Evolutionary conservation across 2,797 vertebrate genomes (phyloP).

Genomic region (Pseudotriccus pelzelni): DNA sequence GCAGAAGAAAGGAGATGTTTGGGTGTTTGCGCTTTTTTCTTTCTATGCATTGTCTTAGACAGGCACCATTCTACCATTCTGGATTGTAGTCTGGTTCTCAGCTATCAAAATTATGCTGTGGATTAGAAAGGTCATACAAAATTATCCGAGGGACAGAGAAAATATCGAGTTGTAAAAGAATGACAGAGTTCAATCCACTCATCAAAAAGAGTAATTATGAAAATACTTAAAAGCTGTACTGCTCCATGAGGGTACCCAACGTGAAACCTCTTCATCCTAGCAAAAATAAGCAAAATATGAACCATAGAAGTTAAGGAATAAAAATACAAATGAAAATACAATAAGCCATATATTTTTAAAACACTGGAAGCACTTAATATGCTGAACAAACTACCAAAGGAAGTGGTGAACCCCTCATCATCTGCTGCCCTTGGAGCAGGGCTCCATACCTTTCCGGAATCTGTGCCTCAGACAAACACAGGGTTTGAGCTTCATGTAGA

Average conservation of each 20-base stretch:
- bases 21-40: background rate
- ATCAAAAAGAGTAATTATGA: background rate
- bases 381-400: conserved; percentile 8
- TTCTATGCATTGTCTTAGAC: background rate
- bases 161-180: background rate
- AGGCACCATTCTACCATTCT: background rate
- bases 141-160: background rate
- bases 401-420: background rate
- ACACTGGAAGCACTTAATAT: background rate
- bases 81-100: background rate
- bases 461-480: background rate
- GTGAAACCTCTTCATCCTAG: background rate
- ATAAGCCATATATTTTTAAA: background rate
- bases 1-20: background rate
- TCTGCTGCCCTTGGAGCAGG: background rate
- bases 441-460: background rate
- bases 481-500: background rate
- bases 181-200: background rate
- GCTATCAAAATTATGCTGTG: background rate
- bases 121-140: background rate
- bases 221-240: background rate
- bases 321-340: background rate
- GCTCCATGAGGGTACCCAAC: background rate
- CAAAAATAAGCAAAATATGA: background rate
- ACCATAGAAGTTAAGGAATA: background rate